Evolutionary conservation across 2,888 invertebrate species (phyloP).

Genomic region (Andricus quercusramuli): DNA sequence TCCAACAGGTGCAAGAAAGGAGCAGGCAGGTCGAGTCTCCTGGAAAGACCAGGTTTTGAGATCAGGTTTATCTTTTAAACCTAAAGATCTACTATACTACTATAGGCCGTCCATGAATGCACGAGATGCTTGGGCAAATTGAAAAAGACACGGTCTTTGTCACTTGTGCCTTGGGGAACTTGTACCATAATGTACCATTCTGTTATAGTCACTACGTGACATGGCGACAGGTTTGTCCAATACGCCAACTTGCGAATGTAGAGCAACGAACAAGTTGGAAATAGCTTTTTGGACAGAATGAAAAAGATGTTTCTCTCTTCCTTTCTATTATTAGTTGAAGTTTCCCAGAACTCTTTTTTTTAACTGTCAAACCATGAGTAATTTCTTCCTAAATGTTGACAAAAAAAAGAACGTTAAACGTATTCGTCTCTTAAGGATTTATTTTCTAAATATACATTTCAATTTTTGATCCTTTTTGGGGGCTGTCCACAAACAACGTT

Average conservation of each 20-base stretch:
- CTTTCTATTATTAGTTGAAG: background rate
- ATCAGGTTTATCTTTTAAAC: slow-evolving; percentile 7
- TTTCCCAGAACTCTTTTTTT: background rate
- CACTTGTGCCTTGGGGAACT: slow-evolving; percentile 14
- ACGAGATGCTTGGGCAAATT: slow-evolving; percentile 28
- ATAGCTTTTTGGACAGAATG: background rate
- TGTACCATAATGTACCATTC: background rate
- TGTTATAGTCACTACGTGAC: background rate
- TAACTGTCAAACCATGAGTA: background rate
- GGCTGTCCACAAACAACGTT: too few relatives aligned
- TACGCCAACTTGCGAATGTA: background rate
- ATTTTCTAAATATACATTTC: too few relatives aligned
- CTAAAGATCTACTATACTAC: slow-evolving; percentile 10
- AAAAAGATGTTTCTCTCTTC: slow-evolving; percentile 24
- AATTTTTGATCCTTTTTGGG: too few relatives aligned
- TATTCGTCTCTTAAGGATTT: too few relatives aligned
- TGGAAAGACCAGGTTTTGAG: slow-evolving; percentile 17
- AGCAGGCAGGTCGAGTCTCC: background rate
- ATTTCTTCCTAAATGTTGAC: background rate
- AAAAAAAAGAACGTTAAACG: background rate
- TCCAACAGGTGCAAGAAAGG: slow-evolving; percentile 17
- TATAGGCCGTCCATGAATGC: slow-evolving; percentile 6
- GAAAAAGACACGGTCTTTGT: slow-evolving; percentile 32
- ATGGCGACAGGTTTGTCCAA: slow-evolving; percentile 19
- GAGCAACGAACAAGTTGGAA: slow-evolving; percentile 19